Evolutionary conservation across 2,797 vertebrate genomes (phyloP).

Genomic region (Acanthornis magna): DNA sequence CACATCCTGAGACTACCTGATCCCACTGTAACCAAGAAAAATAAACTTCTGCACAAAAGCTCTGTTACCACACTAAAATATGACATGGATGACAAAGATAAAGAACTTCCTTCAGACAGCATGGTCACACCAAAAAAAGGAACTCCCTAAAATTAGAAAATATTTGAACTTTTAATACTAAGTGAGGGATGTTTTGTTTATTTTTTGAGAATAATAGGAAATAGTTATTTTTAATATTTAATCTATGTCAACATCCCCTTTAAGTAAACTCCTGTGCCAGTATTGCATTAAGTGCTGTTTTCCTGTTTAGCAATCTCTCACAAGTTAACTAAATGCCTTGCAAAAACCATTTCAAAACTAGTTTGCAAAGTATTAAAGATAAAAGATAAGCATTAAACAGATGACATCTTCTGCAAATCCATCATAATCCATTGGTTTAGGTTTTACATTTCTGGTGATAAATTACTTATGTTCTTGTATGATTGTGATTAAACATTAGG

Average conservation of each 20-base stretch:
- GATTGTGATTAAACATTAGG: not conserved
- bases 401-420: slow-evolving; percentile 10
- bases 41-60: not conserved
- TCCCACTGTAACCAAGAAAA: not conserved
- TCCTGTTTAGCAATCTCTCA: slow-evolving; percentile 71
- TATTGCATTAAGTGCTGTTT: slow-evolving; percentile 41
- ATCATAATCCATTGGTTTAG: not conserved
- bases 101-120: not conserved
- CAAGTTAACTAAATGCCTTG: slow-evolving; percentile 36
- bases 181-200: not conserved
- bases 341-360: slow-evolving; percentile 62
- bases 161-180: not conserved
- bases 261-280: slow-evolving; percentile 26
- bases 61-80: not conserved
- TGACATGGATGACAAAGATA: not conserved
- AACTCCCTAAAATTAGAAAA: slow-evolving; percentile 30
- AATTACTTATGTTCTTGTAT: not conserved
- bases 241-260: slow-evolving; percentile 48
- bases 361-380: slow-evolving; percentile 11
- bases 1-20: not conserved
- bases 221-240: slow-evolving; percentile 39
- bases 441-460: not conserved
- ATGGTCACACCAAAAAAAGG: not conserved
- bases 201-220: slow-evolving; percentile 41
- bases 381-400: slow-evolving; percentile 26